Conservation (phyloP, 1,140 invertebrate species). For the Formica exsecta region DNA sequence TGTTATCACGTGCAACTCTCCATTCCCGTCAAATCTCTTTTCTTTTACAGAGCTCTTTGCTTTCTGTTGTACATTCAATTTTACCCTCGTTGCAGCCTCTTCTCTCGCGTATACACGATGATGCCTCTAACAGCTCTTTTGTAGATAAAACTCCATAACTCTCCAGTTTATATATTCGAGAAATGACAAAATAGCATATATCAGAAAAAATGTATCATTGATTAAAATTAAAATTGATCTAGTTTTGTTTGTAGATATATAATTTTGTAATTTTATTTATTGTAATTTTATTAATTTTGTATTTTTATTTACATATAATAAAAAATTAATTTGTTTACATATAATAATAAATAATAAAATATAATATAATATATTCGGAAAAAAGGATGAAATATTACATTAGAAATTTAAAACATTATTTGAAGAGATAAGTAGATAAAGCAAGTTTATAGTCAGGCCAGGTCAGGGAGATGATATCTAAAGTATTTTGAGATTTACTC, state of each 20-base stretch:
- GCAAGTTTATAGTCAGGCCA: not conserved
- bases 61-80: slow-evolving; percentile 29
- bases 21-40: slow-evolving; percentile 13
- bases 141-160: not conserved
- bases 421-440: not conserved
- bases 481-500: not conserved
- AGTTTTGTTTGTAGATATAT: not conserved
- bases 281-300: too few relatives aligned
- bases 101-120: not conserved
- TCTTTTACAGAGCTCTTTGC: slow-evolving; percentile 19
- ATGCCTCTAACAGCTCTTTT: not conserved
- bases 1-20: slow-evolving; percentile 53
- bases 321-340: not conserved
- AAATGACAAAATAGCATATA: not conserved
- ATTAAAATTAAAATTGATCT: slow-evolving; percentile 13
- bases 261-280: not conserved
- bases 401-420: slow-evolving; percentile 22
- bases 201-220: not conserved
- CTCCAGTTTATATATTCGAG: not conserved
- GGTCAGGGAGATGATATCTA: not conserved
- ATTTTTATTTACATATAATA: too few relatives aligned
- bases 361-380: slow-evolving; percentile 1
- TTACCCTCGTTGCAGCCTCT: not conserved
- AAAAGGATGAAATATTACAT: not conserved
- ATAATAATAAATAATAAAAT: slow-evolving; percentile 10